These are phyloP conservation scores for Ptilorrhoa leucosticta DNA, from an alignment of 2,113 vertebrate species.

Conservation along the genomic window DNA sequence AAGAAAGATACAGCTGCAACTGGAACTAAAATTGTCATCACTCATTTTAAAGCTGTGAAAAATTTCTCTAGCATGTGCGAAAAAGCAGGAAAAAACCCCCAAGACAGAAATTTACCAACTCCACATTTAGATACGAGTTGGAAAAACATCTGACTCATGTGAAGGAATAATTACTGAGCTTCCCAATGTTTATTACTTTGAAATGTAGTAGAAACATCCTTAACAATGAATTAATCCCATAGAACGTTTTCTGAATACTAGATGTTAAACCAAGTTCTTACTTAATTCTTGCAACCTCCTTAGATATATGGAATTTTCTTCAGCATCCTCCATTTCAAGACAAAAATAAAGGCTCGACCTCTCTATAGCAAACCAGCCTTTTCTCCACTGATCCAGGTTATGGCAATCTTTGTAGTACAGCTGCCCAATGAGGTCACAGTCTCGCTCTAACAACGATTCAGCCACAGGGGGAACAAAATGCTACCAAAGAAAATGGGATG, in stretches of 20 bases:
- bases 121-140: not conserved
- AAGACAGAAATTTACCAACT: not conserved
- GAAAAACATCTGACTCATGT: not conserved
- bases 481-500: slow-evolving; percentile 73
- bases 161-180: not conserved
- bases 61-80: not conserved
- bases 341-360: slow-evolving; percentile 84
- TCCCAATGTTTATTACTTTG: not conserved
- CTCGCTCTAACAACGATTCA: slow-evolving; percentile 77
- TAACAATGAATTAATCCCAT: not conserved
- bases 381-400: slow-evolving; percentile 88
- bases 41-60: slow-evolving; percentile 17
- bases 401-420: slow-evolving; percentile 93
- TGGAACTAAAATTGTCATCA: slow-evolving; percentile 14
- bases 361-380: slow-evolving; percentile 89
- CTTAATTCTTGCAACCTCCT: slow-evolving; percentile 93
- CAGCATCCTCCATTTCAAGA: slow-evolving; percentile 70
- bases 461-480: slow-evolving; percentile 83
- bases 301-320: slow-evolving; percentile 83
- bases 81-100: not conserved
- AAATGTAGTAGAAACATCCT: not conserved
- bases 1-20: not conserved
- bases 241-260: not conserved
- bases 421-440: slow-evolving; percentile 86
- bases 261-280: slow-evolving; percentile 66